Evolutionary conservation across 2,113 vertebrate species (phyloP), one percentile per base, ranked within the genome.

Genomic region (Mormoops blainvillei): DNA sequence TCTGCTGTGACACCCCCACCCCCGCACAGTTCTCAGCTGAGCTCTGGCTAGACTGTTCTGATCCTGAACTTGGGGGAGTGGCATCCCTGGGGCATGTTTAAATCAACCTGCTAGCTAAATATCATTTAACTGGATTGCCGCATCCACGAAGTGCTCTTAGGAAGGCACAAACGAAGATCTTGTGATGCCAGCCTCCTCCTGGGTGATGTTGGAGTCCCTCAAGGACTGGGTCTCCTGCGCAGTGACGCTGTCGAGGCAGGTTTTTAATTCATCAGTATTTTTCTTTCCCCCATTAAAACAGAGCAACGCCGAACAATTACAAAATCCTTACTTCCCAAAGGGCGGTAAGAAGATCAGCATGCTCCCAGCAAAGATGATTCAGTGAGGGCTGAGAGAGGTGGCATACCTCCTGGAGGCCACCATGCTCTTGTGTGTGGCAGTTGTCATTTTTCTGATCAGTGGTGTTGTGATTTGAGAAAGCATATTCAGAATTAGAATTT

Each of bases 401-500:
- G n/a, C 36, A 9, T 20, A 36, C 24, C 50, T 33, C 28, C 7
- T 5, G 8, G 22, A 13, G 58, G 26, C 19, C 28, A 0, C 6
- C 1, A 2, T 18, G 5, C 10, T 36, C 28, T 31, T 5, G 5
- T 43, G 6, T 9, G 33, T 77, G 78, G 22, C 3, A 1, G 2
- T 33, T 31, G 38, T 70, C n/a, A 24, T 11, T 24, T 67, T 89
- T 87, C 63, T 63, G 65, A 18, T 36, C 24, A 18, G 6, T 76
- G 15, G 38, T 33, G 18, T 24, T 76, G 38, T 71, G 31, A 81
- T 48, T 85, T 85, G 61, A 82, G 45, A 81, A 70, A 38, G 81
- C 31, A 45, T 71, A 43, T 33, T 86, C 56, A 82, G n/a, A 71
- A 11, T 87, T 93, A 56, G 36, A 74, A 54, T 87, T 95, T 81